A percentile compares a stretch with the other conserved stretches of the same genome.
These are phyloP conservation scores for Ichneumoninae sp. DNA, from an alignment of 2,888 invertebrate genomes.

Conservation along the genomic window DNA sequence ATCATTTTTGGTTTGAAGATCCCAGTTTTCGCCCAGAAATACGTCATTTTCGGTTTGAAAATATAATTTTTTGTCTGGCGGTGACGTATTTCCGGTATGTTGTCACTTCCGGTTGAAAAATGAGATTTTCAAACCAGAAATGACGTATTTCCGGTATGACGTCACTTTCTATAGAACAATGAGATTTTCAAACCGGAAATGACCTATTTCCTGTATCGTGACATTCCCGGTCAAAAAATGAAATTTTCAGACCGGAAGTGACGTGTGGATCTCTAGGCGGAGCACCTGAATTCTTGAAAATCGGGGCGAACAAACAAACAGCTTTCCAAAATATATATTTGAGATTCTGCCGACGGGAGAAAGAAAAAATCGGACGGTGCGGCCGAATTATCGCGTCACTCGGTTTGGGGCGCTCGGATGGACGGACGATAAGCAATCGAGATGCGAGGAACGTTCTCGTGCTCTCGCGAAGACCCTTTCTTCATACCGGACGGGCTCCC, in stretches of 20 bases:
- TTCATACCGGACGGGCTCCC: not conserved
- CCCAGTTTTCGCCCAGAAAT: no score
- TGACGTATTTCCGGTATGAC: no score
- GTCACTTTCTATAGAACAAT: not conserved
- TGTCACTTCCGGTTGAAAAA: no score
- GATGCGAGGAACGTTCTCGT: not conserved
- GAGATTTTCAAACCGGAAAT: not conserved
- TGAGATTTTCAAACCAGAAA: no score
- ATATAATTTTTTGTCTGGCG: not conserved
- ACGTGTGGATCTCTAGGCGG: no score
- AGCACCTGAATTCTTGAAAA: not conserved
- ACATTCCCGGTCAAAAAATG: not conserved
- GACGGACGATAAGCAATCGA: not conserved
- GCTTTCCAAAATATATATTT: not conserved
- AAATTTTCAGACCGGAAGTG: not conserved
- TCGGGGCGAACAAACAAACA: not conserved
- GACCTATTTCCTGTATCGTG: not conserved
- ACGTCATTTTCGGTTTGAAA: no score
- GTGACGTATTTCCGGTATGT: no score
- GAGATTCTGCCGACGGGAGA: not conserved
- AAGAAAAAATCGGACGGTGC: not conserved
- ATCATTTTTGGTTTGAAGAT: no score
- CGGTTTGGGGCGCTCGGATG: constrained; percentile 1
- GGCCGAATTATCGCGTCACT: not conserved
- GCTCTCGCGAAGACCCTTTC: constrained; percentile 26